A percentile compares a stretch with the other conserved stretches of the same genome.
Evolutionary conservation across 2,888 invertebrate species (phyloP).

Genomic region (Eupithecia exiguata): DNA sequence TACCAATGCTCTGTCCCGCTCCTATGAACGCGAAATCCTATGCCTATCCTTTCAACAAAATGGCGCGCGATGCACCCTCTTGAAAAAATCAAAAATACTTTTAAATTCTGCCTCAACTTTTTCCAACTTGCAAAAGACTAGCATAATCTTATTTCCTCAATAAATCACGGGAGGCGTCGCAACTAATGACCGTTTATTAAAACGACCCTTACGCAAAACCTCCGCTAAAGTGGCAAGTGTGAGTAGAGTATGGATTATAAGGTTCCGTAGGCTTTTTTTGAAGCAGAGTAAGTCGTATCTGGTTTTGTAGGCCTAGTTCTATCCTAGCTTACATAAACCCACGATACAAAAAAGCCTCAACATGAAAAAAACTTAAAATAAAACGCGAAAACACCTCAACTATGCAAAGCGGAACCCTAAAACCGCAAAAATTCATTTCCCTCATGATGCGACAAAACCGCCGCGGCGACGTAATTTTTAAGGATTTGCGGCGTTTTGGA

Average conservation of each 20-base stretch:
- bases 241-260: neutral
- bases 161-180: conserved; percentile 27
- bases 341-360: no score
- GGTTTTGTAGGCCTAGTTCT: no score
- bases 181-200: conserved; percentile 36
- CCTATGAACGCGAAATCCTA: no score
- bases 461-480: conserved; percentile 69
- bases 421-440: conserved; percentile 41
- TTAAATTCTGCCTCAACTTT: neutral
- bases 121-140: conserved; percentile 3
- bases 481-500: conserved; percentile 60
- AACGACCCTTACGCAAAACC: conserved; percentile 19
- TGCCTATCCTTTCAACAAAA: no score
- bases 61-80: no score
- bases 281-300: no score
- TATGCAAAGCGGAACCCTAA: conserved; percentile 5
- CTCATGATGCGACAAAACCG: conserved; percentile 61
- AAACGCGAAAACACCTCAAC: neutral
- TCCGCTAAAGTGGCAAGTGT: neutral
- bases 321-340: no score
- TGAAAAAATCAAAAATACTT: conserved; percentile 7
- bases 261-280: neutral
- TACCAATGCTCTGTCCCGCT: no score
- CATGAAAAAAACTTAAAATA: neutral
- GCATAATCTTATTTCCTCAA: conserved; percentile 31